Conservation (phyloP, 2,888 invertebrate genomes). For the Hermaeophaga mercurialis region DNA sequence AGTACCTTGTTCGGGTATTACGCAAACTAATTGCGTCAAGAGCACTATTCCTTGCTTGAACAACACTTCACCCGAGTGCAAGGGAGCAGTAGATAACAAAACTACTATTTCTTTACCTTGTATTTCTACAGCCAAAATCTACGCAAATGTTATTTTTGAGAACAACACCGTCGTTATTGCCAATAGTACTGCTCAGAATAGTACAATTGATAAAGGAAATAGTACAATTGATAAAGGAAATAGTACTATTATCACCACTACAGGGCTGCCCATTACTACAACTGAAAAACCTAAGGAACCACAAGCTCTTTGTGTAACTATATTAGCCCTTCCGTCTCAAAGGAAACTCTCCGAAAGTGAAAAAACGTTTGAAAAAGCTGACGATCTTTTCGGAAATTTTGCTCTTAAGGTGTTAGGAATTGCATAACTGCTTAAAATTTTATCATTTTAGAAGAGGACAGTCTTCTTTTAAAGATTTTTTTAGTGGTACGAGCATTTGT, state of each 20-base stretch:
- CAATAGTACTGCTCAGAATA: constrained; percentile 28
- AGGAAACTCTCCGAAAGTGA: constrained; percentile 45
- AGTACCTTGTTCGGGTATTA: constrained; percentile 47
- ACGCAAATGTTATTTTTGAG: constrained; percentile 43
- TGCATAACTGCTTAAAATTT: constrained; percentile 25
- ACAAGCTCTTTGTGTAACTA: constrained; percentile 48
- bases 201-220: constrained; percentile 15
- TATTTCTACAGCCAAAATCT: constrained; percentile 48
- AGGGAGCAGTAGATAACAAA: constrained; percentile 39
- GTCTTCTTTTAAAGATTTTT: too few relatives aligned
- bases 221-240: constrained; percentile 10
- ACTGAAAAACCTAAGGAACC: constrained; percentile 24
- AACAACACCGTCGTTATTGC: constrained; percentile 43
- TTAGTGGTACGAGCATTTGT: too few relatives aligned
- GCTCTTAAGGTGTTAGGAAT: constrained; percentile 42
- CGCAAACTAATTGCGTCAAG: constrained; percentile 48
- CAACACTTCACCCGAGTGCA: constrained; percentile 47
- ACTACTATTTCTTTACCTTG: constrained; percentile 49
- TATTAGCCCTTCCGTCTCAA: constrained; percentile 47
- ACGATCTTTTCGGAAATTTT: constrained; percentile 41
- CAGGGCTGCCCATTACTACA: constrained; percentile 15
- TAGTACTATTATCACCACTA: constrained; percentile 24
- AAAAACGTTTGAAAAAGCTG: constrained; percentile 37
- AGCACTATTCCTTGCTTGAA: constrained; percentile 51
- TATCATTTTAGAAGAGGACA: too few relatives aligned